A percentile compares a stretch with the other conserved stretches of the same genome.
phyloP scores from a whole-genome alignment of 2,888 invertebrate species.

The Aporophyla lueneburgensis region DNA sequence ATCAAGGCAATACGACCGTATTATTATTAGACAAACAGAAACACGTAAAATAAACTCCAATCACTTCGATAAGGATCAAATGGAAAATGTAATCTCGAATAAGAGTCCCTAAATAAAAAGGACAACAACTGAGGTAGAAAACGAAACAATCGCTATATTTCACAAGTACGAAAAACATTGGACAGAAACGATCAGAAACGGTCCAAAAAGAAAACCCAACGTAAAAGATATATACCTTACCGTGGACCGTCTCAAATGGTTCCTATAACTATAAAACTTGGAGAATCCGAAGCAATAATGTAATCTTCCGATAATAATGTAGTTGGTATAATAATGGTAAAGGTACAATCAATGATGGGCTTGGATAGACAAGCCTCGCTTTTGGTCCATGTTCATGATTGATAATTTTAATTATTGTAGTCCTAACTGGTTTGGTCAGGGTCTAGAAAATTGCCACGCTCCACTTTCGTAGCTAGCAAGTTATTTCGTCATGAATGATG shows the following conservation, averaged over 20 bases:
- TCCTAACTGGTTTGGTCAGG: slow-evolving; percentile 49
- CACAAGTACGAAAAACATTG: slow-evolving; percentile 71
- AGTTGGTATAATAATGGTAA: slow-evolving; percentile 53
- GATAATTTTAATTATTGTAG: slow-evolving; percentile 52
- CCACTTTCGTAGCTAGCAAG: slow-evolving; percentile 30
- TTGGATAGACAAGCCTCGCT: slow-evolving; percentile 19
- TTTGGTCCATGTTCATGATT: slow-evolving; percentile 44
- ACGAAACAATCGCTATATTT: slow-evolving; percentile 75
- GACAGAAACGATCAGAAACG: slow-evolving; percentile 50
- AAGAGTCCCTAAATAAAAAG: slow-evolving; percentile 52
- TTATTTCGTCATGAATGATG: slow-evolving; percentile 6
- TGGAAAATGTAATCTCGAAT: slow-evolving; percentile 53
- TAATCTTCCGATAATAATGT: slow-evolving; percentile 53
- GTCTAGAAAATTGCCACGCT: slow-evolving; percentile 49
- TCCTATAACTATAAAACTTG: slow-evolving; percentile 26
- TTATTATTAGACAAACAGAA: slow-evolving; percentile 42
- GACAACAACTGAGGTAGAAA: slow-evolving; percentile 60
- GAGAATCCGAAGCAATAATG: slow-evolving; percentile 27
- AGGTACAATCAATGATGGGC: slow-evolving; percentile 43
- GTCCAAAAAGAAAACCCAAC: slow-evolving; percentile 23
- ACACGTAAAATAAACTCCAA: slow-evolving; percentile 48
- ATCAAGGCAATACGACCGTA: slow-evolving; percentile 8
- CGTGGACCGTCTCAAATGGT: slow-evolving; percentile 37
- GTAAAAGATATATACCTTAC: slow-evolving; percentile 37
- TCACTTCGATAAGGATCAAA: slow-evolving; percentile 60